phyloP scores from a whole-genome alignment of 2,113 vertebrate species.

The Genyomyrus donnyi region DNA sequence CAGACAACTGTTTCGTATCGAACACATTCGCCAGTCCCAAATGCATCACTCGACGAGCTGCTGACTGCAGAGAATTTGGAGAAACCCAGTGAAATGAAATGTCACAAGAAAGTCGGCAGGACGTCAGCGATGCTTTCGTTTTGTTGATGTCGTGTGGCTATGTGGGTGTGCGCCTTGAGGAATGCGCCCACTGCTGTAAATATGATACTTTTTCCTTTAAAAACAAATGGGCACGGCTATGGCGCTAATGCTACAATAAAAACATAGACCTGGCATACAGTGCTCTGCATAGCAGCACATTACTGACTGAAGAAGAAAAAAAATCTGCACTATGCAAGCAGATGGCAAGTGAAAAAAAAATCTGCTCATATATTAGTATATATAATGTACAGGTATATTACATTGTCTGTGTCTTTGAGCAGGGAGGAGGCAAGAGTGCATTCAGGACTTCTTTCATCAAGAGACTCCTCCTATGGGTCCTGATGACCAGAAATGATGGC shows the following conservation, averaged over 20 bases:
- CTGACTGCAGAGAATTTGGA: not conserved
- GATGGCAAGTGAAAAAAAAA: conserved; percentile 30
- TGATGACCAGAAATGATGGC: not conserved
- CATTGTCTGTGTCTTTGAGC: conserved; percentile 46
- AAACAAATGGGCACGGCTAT: conserved; percentile 27
- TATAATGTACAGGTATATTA: conserved; percentile 63
- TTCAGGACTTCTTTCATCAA: conserved; percentile 29
- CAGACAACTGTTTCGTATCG: not conserved
- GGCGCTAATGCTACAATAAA: conserved; percentile 38
- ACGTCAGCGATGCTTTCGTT: not conserved
- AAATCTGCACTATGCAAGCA: conserved; percentile 26
- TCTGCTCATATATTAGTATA: conserved; percentile 53
- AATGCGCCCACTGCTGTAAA: conserved; percentile 15
- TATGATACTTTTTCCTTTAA: not conserved
- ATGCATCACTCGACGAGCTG: not conserved
- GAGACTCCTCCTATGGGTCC: conserved; percentile 5
- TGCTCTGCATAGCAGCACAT: conserved; percentile 46
- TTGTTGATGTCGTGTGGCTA: not conserved
- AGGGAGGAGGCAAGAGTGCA: conserved; percentile 4
- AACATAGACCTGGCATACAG: conserved; percentile 31
- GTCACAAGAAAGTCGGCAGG: not conserved
- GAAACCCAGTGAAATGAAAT: not conserved
- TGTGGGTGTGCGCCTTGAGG: conserved; percentile 2
- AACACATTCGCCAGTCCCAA: not conserved
- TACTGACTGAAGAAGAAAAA: conserved; percentile 35